Base-by-base conservation (phyloP, 2,797 vertebrate genomes). In the Etheostoma nigrum region DNA sequence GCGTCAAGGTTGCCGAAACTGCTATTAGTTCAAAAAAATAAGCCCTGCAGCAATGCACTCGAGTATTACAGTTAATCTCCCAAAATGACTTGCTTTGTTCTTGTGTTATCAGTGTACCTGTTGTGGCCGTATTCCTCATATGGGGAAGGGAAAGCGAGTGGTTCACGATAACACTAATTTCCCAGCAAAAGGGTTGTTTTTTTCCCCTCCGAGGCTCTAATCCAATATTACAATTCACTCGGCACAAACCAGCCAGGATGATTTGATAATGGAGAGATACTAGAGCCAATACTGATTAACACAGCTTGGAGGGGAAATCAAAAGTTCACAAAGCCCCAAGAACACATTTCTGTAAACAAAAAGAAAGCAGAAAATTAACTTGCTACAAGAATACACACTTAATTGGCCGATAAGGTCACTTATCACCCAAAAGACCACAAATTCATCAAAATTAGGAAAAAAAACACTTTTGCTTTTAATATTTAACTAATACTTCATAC, bases 241-340 rank as follows among this genome's bases (percentile, higher is more conserved):
- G 5, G 76, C 77, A 79, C 67, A 72, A 84, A 74, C 65, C 78
- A 67, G 82, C 66, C 52, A 30, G 27, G 10, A 49, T 78, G 85
- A 90, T 91, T 88, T 82, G 80, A 90, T 86, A 89, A 89, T 70
- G 53, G 72, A 79, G 78, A 78, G 74, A 84, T 23, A 23, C 78
- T 74, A 23, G 21, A 23, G 84, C 80, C 81, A 86, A 87, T 87
- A 76, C 71, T 63, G 74, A 86, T 87, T 83, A 85, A 82, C 74
- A 57, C 68, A 69, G 54, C 65, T 79, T 40, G 53, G 62, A 54
- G 75, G 60, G 71, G 66, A 87, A 88, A 83, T 84, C 66, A 91
- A 77, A 51, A n/a, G 61, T 48, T 79, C 27, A 53, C 58, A 61
- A 60, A 79, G 59, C 58, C 69, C 74, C 4, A 23, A 69, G 69